A percentile compares a stretch with the other conserved stretches of the same genome.
Conservation (phyloP, 1,140 invertebrate genomes). For the Papilio polytes region DNA sequence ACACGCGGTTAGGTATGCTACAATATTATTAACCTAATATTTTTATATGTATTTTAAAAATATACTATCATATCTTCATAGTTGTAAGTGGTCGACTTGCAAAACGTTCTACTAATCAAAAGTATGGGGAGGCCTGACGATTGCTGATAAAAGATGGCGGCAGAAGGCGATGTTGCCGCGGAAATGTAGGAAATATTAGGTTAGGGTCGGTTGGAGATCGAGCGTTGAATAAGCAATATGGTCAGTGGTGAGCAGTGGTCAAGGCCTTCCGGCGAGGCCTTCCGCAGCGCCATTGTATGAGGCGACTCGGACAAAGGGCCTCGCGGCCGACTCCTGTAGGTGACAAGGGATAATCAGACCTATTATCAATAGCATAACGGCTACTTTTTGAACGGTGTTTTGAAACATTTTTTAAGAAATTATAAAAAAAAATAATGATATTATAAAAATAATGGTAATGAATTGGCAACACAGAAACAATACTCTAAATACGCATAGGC, state of each 20-base stretch:
- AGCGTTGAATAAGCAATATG: slow-evolving; percentile 35
- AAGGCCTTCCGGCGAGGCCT: slow-evolving; percentile 42
- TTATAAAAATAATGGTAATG: slow-evolving; percentile 75
- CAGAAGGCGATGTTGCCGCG: neutral
- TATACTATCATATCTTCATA: slow-evolving; percentile 83
- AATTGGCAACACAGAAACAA: slow-evolving; percentile 83
- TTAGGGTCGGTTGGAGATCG: neutral
- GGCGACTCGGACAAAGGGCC: slow-evolving; percentile 54
- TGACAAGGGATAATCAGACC: slow-evolving; percentile 73
- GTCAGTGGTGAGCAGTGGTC: slow-evolving; percentile 45
- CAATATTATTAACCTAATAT: slow-evolving; percentile 80
- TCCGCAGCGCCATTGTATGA: slow-evolving; percentile 34
- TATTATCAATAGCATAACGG: slow-evolving; percentile 80
- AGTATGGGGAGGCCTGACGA: slow-evolving; percentile 55
- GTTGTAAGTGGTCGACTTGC: slow-evolving; percentile 70
- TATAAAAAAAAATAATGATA: slow-evolving; percentile 63
- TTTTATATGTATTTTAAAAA: slow-evolving; percentile 83
- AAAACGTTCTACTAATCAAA: slow-evolving; percentile 78
- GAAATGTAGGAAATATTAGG: slow-evolving; percentile 5
- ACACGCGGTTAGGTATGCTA: slow-evolving; percentile 65
- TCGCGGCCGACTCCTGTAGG: slow-evolving; percentile 67
- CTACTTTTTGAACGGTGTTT: slow-evolving; percentile 82
- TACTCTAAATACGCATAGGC: slow-evolving; percentile 83
- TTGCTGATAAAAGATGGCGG: slow-evolving; percentile 41
- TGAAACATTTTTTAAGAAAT: slow-evolving; percentile 81